Evolutionary conservation across 2,888 invertebrate species (phyloP).

Genomic region (Agrochola litura): DNA sequence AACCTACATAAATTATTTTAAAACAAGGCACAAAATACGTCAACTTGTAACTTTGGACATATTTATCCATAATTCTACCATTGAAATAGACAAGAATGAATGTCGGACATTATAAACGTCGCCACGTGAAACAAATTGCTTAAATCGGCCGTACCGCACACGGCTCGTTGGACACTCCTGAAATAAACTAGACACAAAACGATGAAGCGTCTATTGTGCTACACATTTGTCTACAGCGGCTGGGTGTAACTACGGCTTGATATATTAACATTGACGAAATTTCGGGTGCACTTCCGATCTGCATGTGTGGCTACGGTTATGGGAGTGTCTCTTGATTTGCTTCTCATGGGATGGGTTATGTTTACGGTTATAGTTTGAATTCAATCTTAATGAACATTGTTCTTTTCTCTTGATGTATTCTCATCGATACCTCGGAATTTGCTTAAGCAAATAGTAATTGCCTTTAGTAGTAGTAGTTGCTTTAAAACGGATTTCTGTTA

Average conservation of each 20-base stretch:
- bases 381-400: background rate
- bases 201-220: slow-evolving; percentile 65
- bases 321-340: slow-evolving; percentile 53
- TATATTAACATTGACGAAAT: slow-evolving; percentile 64
- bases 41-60: slow-evolving; percentile 11
- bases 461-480: background rate
- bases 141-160: slow-evolving; percentile 75
- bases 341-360: slow-evolving; percentile 48
- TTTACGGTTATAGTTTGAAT: background rate
- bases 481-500: too few relatives aligned
- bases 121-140: slow-evolving; percentile 74
- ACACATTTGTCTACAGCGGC: slow-evolving; percentile 62
- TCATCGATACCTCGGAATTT: background rate
- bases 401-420: background rate
- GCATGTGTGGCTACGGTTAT: slow-evolving; percentile 63
- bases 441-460: background rate
- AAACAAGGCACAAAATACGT: slow-evolving; percentile 3
- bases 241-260: slow-evolving; percentile 63
- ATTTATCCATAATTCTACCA: slow-evolving; percentile 38
- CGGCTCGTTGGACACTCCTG: slow-evolving; percentile 73
- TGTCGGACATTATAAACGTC: slow-evolving; percentile 60
- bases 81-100: slow-evolving; percentile 37
- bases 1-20: slow-evolving; percentile 22
- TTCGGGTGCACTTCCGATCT: slow-evolving; percentile 63
- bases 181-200: slow-evolving; percentile 85